Evolutionary conservation across 2,113 vertebrate genomes (phyloP).

Genomic region (Geococcyx californianus): DNA sequence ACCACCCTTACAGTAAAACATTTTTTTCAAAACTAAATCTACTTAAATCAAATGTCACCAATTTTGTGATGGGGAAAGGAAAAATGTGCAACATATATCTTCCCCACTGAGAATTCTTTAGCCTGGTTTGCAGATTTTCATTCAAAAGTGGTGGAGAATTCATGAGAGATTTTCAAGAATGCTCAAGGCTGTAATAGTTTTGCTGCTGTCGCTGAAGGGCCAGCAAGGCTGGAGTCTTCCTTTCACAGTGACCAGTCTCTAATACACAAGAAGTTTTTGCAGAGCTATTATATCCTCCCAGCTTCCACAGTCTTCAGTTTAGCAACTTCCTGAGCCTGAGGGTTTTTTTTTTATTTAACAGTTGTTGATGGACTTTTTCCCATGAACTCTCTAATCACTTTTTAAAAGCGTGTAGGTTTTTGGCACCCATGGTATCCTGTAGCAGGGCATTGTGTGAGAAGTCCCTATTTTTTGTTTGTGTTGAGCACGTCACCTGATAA

Average conservation of each 20-base stretch:
- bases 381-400: not conserved
- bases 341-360: not conserved
- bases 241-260: not conserved
- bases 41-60: not conserved
- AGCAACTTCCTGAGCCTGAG: not conserved
- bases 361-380: not conserved
- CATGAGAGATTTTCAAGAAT: not conserved
- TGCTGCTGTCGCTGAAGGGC: not conserved
- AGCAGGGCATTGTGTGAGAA: not conserved
- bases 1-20: too few relatives aligned
- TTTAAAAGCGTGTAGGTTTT: not conserved
- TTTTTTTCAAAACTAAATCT: too few relatives aligned
- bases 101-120: not conserved
- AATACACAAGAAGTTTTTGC: not conserved
- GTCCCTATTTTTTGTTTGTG: not conserved
- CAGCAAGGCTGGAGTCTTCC: not conserved
- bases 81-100: not conserved
- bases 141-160: not conserved
- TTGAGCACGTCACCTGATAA: not conserved
- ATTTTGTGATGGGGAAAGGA: not conserved
- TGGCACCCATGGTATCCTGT: not conserved
- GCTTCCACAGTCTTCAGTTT: not conserved
- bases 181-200: not conserved
- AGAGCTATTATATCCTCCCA: not conserved
- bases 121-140: not conserved